A percentile compares a stretch with the other conserved stretches of the same genome.
phyloP scores from a whole-genome alignment of 2,888 invertebrate species.

The Pomacea canaliculata region DNA sequence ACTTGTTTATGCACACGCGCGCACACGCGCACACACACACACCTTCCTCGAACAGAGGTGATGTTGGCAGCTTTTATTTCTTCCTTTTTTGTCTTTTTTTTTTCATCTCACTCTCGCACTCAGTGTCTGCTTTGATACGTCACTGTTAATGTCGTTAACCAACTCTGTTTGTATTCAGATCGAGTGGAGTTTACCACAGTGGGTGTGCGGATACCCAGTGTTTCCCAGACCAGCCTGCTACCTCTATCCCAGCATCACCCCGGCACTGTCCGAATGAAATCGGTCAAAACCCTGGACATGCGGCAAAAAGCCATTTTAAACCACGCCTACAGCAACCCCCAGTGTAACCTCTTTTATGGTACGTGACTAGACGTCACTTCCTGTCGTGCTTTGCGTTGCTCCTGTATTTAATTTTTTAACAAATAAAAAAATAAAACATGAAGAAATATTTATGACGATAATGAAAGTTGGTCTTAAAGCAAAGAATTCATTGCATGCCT shows the following conservation, averaged over 20 bases:
- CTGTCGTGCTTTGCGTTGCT: background rate
- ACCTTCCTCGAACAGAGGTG: background rate
- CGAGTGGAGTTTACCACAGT: constrained; percentile 56
- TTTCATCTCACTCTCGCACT: background rate
- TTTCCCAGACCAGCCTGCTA: constrained; percentile 53
- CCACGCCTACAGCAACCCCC: constrained; percentile 63
- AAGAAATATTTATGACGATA: too few species aligned
- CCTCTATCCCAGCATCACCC: constrained; percentile 43
- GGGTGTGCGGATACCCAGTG: constrained; percentile 48
- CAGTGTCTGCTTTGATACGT: constrained; percentile 20
- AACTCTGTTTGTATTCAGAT: constrained; percentile 36
- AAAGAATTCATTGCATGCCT: too few species aligned
- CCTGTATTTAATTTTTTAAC: too few species aligned
- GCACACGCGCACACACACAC: background rate
- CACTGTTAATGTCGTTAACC: background rate
- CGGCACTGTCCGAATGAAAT: constrained; percentile 9
- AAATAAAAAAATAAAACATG: too few species aligned
- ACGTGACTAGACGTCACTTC: constrained; percentile 6
- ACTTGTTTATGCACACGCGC: background rate
- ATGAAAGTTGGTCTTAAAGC: too few species aligned
- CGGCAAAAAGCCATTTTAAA: constrained; percentile 61
- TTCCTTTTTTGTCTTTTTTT: background rate
- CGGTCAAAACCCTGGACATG: constrained; percentile 55
- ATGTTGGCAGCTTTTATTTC: background rate
- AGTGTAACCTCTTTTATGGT: constrained; percentile 47